Conservation (phyloP, 1,140 invertebrate genomes). For the Metopolophium dirhodum region DNA sequence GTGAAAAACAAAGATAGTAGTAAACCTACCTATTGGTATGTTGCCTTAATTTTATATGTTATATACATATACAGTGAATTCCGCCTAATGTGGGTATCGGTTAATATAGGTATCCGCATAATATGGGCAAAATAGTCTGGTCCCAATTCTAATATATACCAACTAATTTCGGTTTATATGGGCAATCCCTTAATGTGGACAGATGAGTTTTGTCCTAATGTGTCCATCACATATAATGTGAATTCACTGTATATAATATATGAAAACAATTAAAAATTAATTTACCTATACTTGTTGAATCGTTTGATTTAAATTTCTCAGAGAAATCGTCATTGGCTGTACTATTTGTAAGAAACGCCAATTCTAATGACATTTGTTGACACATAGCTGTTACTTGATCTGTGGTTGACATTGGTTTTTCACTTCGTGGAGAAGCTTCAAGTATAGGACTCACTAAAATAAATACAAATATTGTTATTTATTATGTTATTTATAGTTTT, state of each 20-base stretch:
- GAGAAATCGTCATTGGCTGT: slow-evolving; percentile 21
- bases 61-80: too few relatives aligned
- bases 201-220: too few relatives aligned
- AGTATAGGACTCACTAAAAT: slow-evolving; percentile 78
- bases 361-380: slow-evolving; percentile 83
- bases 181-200: too few relatives aligned
- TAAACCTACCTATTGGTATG: too few relatives aligned
- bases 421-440: slow-evolving; percentile 71
- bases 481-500: neutral
- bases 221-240: too few relatives aligned
- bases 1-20: too few relatives aligned
- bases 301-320: slow-evolving; percentile 41
- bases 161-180: too few relatives aligned
- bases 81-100: too few relatives aligned
- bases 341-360: slow-evolving; percentile 77
- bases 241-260: neutral
- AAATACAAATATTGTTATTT: neutral
- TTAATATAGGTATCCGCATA: too few relatives aligned
- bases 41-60: too few relatives aligned
- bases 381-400: slow-evolving; percentile 87
- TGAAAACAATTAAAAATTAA: neutral
- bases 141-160: too few relatives aligned
- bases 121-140: too few relatives aligned
- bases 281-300: neutral
- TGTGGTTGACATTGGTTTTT: slow-evolving; percentile 64